Evolutionary conservation across 92 coral and sea anemone species (phyloP), one percentile per base, ranked within the genome.

Genomic region (Phymanthus crucifer): DNA sequence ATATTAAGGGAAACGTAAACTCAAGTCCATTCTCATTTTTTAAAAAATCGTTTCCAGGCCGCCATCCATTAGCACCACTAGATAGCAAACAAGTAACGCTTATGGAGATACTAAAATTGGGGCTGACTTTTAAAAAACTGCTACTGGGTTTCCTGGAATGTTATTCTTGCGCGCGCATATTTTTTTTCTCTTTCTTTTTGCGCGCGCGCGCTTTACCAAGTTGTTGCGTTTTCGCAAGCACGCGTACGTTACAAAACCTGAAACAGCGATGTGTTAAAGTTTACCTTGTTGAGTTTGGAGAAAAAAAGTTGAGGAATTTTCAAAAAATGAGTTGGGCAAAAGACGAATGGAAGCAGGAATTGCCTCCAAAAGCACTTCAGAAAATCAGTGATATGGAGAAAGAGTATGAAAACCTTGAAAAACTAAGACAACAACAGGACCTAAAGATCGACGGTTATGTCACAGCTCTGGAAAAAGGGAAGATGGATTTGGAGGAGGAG

Each of bases 321-420:
- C 4, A 13, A 14, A 72, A 80, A 48, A 92, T 92, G 97, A 92
- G 94, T 61, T 92, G 97, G 97, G 92, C 94, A 31, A 92, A 91
- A 35, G 97, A 92, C 48, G 97, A 92, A 40, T 92, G 97, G 97
- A 92, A 92, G 61, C 89, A 90, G 33, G 90, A 92, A 76, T 80
- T 92, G 54, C 86, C 97, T 24, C 68, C 91, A 12, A 76, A 82
- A 17, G 93, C 84, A 45, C 83, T 90, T 45, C 85, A 88, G 47
- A 92, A 90, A 29, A 92, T 92, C 19, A 74, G 76, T 43, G 88
- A 82, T 70, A 33, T 92, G 32, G 97, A 92, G 79, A 87, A 83
- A 37, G 94, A 92, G 48, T 78, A 80, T 14, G 94, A 85, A 58
- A 87, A 82, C 18, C 85, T 91, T 40, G 89, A 88, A n/a, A 92